Evolutionary conservation across 2,888 invertebrate species (phyloP).

Genomic region (Drosophila mayaguana): DNA sequence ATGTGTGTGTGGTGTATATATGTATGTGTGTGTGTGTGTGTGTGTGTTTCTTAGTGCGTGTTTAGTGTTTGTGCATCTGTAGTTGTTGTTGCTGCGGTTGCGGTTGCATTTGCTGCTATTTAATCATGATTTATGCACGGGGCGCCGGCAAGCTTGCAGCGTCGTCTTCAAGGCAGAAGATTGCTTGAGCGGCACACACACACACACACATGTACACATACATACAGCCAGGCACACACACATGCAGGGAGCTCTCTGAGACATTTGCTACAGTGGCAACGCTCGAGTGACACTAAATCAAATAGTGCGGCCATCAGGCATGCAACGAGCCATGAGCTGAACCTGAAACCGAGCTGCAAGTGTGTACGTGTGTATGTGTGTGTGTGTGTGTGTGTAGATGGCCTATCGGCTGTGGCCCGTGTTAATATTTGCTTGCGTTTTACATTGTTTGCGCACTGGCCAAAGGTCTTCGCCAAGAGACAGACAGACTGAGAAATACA

Average conservation of each 20-base stretch:
- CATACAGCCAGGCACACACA: not conserved
- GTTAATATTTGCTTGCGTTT: conserved; percentile 79
- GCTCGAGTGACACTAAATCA: conserved; percentile 71
- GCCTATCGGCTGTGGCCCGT: conserved; percentile 61
- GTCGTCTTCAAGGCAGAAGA: conserved; percentile 26
- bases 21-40: not conserved
- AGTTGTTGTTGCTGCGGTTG: conserved; percentile 22
- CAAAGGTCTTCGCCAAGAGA: conserved; percentile 38
- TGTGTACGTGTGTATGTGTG: conserved; percentile 10
- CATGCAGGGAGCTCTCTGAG: conserved; percentile 1
- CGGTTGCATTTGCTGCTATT: conserved; percentile 31
- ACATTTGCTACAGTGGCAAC: conserved; percentile 24
- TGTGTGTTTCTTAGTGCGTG: not conserved
- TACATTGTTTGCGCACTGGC: conserved; percentile 73
- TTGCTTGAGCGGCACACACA: conserved; percentile 8
- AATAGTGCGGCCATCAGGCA: conserved; percentile 70
- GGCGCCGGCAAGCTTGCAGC: conserved; percentile 9
- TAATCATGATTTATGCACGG: conserved; percentile 68
- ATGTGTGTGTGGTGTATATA: not conserved
- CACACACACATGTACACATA: not conserved
- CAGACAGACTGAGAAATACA: conserved; percentile 11
- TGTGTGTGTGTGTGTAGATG: conserved; percentile 41
- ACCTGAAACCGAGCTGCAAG: conserved; percentile 41
- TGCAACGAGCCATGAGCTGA: conserved; percentile 67
- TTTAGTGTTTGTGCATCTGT: not conserved